These are phyloP conservation scores for Mustela nigripes DNA, from an alignment of 2,113 vertebrate species.

Conservation along the genomic window DNA sequence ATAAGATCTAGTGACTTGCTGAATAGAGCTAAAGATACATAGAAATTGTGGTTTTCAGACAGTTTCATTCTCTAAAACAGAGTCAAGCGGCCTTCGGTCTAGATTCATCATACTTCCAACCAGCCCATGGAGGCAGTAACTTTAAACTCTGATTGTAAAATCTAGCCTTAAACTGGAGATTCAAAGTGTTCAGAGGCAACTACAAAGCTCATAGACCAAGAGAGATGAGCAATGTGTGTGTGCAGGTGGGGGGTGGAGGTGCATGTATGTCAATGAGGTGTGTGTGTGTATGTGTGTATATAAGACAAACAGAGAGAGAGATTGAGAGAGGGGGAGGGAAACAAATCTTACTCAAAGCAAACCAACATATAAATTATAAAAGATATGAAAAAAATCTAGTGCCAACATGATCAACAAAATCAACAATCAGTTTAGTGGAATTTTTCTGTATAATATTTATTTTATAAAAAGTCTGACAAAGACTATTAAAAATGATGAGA, in stretches of 20 bases:
- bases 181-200: not conserved
- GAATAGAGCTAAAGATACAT: not conserved
- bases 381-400: not conserved
- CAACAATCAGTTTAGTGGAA: not conserved
- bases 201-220: not conserved
- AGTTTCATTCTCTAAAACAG: conserved; percentile 2
- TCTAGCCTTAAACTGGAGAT: not conserved
- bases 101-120: not conserved
- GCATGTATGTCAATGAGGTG: not conserved
- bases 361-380: not conserved
- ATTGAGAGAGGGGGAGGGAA: not conserved
- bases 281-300: not conserved
- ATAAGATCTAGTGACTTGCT: not conserved
- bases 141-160: not conserved
- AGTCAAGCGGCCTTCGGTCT: not conserved
- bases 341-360: not conserved
- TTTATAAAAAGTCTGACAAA: not conserved
- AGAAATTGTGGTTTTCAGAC: not conserved
- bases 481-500: not conserved
- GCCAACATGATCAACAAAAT: not conserved
- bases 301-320: not conserved
- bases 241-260: not conserved
- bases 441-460: not conserved
- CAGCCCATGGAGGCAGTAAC: not conserved
- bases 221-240: not conserved